Conservation (phyloP, 2,113 vertebrate genomes). For the Albula goreensis region DNA sequence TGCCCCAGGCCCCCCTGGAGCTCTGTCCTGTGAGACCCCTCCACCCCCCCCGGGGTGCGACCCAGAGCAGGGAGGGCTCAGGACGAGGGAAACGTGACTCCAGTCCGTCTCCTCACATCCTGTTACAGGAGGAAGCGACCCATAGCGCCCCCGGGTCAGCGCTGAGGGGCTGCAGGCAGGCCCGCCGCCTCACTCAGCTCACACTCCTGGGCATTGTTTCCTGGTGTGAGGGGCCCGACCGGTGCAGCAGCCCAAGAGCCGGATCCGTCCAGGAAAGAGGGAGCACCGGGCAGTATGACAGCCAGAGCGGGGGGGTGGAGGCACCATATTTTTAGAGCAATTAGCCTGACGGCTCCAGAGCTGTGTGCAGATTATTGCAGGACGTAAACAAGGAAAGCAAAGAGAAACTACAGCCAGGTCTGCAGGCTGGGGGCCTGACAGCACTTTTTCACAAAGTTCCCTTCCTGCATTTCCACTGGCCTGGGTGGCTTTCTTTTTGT, state of each 20-base stretch:
- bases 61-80: constrained; percentile 38
- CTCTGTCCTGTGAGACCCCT: not conserved
- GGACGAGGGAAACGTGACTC: constrained; percentile 69
- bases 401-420: constrained; percentile 35
- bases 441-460: constrained; percentile 20
- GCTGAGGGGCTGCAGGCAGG: constrained; percentile 45
- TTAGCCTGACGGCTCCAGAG: constrained; percentile 50
- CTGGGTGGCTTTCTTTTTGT: not conserved
- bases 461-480: not conserved
- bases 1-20: not conserved
- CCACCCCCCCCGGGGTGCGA: constrained; percentile 17
- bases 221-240: constrained; percentile 48
- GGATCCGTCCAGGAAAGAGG: constrained; percentile 73
- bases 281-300: constrained; percentile 57
- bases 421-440: constrained; percentile 40
- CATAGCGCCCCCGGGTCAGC: constrained; percentile 51
- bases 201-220: constrained; percentile 63
- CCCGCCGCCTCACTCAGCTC: constrained; percentile 51
- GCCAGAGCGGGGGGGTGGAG: constrained; percentile 31
- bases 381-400: constrained; percentile 46
- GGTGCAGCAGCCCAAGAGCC: constrained; percentile 53
- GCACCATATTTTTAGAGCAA: constrained; percentile 62
- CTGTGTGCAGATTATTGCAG: constrained; percentile 46
- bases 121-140: constrained; percentile 71
- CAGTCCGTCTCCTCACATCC: constrained; percentile 64